phyloP scores from a whole-genome alignment of 2,888 invertebrate species.

The Noctua comes region DNA sequence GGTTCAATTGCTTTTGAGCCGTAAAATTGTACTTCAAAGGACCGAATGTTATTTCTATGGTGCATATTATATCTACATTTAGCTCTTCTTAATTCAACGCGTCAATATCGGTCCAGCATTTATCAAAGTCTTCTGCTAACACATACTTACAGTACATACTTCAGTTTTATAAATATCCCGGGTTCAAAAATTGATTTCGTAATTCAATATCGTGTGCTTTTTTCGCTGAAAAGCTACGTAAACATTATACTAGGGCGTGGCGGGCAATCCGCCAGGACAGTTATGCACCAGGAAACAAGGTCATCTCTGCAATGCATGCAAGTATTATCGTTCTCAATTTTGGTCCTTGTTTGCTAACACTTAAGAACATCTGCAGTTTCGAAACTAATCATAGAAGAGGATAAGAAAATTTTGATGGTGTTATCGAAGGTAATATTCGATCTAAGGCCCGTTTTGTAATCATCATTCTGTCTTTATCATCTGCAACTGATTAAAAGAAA shows the following conservation, averaged over 20 bases:
- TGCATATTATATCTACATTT: neutral
- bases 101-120: neutral
- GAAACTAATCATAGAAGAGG: neutral
- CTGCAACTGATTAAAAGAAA: neutral
- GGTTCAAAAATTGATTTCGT: neutral
- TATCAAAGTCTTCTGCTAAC: neutral
- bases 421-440: neutral
- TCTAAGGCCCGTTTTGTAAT: neutral
- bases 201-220: neutral
- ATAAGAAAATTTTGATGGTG: neutral
- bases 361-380: neutral
- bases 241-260: slow-evolving; percentile 9
- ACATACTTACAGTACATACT: too few species aligned
- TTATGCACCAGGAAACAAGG: slow-evolving; percentile 10
- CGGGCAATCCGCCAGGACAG: slow-evolving; percentile 35
- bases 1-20: neutral
- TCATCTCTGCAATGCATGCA: slow-evolving; percentile 28
- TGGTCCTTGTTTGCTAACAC: neutral
- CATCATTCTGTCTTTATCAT: neutral
- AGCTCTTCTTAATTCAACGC: neutral
- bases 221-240: neutral
- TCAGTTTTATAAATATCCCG: neutral
- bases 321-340: neutral
- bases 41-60: neutral
- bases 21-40: neutral